Conservation (phyloP, 2,888 invertebrate genomes). For the Drepana falcataria region DNA sequence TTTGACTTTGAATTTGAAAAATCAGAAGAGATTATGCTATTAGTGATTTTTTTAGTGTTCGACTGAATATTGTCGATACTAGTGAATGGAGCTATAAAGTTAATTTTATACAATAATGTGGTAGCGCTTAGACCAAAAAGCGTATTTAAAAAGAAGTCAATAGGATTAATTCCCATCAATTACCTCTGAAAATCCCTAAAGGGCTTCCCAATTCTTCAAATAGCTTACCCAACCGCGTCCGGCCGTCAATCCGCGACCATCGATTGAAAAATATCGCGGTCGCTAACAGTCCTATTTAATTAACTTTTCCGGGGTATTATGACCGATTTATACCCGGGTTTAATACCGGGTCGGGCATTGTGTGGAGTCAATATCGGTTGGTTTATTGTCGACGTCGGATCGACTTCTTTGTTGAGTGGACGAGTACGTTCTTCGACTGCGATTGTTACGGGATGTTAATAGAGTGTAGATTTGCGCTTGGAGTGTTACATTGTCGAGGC, state of each 20-base stretch:
- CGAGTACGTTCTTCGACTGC: conserved; percentile 8
- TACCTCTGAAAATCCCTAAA: conserved; percentile 3
- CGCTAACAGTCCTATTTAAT: conserved; percentile 59
- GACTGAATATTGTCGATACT: too few species aligned
- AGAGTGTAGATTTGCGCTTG: conserved; percentile 17
- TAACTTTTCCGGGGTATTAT: conserved; percentile 59
- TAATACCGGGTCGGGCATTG: conserved; percentile 57
- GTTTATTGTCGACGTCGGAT: conserved; percentile 54
- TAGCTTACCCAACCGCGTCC: neutral
- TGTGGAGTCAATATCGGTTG: conserved; percentile 64
- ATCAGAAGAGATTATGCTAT: too few species aligned
- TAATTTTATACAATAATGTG: too few species aligned
- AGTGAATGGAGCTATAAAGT: too few species aligned
- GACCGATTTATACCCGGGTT: conserved; percentile 56
- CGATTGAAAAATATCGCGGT: conserved; percentile 56
- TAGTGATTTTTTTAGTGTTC: too few species aligned
- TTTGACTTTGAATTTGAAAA: too few species aligned
- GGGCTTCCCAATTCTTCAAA: neutral
- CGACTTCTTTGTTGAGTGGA: conserved; percentile 45
- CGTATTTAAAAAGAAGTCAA: neutral
- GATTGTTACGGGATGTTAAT: conserved; percentile 12
- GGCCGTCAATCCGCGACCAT: conserved; percentile 30
- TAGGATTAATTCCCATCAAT: conserved; percentile 2
- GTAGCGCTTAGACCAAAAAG: neutral
- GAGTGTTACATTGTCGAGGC: neutral